These are phyloP conservation scores for Panthera leo DNA, from an alignment of 2,113 vertebrate species.

Conservation along the genomic window DNA sequence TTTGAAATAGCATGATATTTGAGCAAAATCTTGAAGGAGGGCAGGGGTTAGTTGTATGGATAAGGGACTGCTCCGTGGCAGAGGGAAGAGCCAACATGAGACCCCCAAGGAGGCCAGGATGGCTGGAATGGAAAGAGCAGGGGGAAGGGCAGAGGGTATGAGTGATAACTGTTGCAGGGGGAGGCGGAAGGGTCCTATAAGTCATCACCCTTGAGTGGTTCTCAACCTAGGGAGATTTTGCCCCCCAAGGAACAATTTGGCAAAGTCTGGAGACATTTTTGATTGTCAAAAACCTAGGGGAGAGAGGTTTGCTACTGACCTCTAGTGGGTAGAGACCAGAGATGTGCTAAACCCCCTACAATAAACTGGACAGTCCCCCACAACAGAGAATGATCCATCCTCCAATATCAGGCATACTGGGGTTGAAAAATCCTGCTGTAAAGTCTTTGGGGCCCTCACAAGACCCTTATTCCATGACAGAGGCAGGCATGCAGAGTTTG, in stretches of 20 bases:
- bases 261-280: background rate
- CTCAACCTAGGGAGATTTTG: background rate
- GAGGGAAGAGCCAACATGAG: background rate
- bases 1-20: background rate
- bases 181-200: no score
- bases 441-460: background rate
- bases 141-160: background rate
- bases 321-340: background rate
- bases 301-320: background rate
- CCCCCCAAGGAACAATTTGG: background rate
- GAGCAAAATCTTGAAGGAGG: background rate
- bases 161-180: accelerated
- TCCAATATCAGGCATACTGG: background rate
- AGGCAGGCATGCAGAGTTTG: background rate
- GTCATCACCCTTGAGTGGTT: no score
- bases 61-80: background rate
- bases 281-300: background rate
- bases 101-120: background rate
- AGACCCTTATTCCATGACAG: background rate
- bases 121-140: background rate
- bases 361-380: background rate
- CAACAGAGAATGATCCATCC: background rate
- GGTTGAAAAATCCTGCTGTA: background rate
- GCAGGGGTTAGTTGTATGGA: background rate
- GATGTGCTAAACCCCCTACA: background rate